Evolutionary conservation across 1,140 invertebrate genomes (phyloP).

Genomic region (Temnothorax nylanderi): DNA sequence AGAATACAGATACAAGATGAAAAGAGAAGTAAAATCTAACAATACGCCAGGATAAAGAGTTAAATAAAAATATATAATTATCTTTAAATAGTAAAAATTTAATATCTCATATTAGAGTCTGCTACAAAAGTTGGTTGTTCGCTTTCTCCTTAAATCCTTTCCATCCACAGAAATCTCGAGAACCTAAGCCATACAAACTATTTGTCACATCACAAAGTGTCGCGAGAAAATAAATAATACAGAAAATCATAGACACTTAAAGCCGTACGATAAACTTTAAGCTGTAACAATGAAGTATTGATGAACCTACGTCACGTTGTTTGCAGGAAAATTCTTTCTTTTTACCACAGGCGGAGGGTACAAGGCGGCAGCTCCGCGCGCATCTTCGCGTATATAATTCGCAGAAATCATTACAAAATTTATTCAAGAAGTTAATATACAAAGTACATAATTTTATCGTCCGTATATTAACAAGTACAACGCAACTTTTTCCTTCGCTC

Average conservation of each 20-base stretch:
- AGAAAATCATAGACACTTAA: slow-evolving; percentile 24
- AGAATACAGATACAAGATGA: neutral
- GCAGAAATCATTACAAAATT: slow-evolving; percentile 57
- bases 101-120: slow-evolving; percentile 24
- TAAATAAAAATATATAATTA: slow-evolving; percentile 7
- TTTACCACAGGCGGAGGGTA: neutral
- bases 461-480: slow-evolving; percentile 35
- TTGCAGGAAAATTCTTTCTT: neutral
- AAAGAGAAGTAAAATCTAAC: neutral
- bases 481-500: slow-evolving; percentile 17
- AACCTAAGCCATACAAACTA: slow-evolving; percentile 14
- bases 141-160: neutral
- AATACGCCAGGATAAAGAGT: neutral
- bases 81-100: slow-evolving; percentile 46
- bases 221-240: slow-evolving; percentile 9
- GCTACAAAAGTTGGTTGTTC: slow-evolving; percentile 40
- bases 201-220: slow-evolving; percentile 27
- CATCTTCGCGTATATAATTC: slow-evolving; percentile 22
- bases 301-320: neutral
- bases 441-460: slow-evolving; percentile 45
- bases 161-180: neutral
- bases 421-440: slow-evolving; percentile 59
- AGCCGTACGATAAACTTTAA: neutral
- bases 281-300: neutral
- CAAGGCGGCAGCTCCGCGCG: neutral